Conservation (phyloP, 2,797 vertebrate species). For the Sciaenops ocellatus region DNA sequence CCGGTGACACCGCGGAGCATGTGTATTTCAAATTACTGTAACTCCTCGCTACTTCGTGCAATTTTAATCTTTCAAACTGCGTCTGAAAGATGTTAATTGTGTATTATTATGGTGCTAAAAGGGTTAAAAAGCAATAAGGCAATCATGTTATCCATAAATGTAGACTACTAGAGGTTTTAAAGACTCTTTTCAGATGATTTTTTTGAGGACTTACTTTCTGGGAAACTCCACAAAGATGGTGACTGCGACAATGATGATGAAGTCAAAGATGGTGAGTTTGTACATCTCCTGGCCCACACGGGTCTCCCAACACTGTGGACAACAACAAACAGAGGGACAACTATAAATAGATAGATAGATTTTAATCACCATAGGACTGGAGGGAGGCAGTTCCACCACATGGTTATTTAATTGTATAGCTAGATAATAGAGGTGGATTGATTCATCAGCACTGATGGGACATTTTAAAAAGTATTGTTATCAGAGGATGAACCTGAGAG, state of each 20-base stretch:
- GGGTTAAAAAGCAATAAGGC: neutral
- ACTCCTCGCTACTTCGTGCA: too few relatives aligned
- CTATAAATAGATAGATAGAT: too few relatives aligned
- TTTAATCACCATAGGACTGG: neutral
- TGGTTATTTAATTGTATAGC: neutral
- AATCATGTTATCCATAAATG: neutral
- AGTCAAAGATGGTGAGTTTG: conserved; percentile 97
- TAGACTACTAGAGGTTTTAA: neutral
- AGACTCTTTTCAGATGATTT: neutral
- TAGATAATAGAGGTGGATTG: neutral
- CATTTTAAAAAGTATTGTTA: too few relatives aligned
- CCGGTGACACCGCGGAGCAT: too few relatives aligned
- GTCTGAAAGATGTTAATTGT: too few relatives aligned
- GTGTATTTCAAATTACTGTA: too few relatives aligned
- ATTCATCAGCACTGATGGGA: too few relatives aligned
- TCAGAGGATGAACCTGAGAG: too few relatives aligned
- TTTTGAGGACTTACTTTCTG: conserved; percentile 88
- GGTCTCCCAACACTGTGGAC: conserved; percentile 95
- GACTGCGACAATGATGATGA: conserved; percentile 90
- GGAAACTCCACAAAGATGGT: conserved; percentile 94
- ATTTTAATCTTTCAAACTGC: too few relatives aligned
- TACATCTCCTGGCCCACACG: conserved; percentile 98
- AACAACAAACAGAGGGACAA: neutral
- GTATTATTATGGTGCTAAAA: too few relatives aligned
- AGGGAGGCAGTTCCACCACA: neutral